phyloP scores from a whole-genome alignment of 2,113 vertebrate species.

The Gymnorhina tibicen region DNA sequence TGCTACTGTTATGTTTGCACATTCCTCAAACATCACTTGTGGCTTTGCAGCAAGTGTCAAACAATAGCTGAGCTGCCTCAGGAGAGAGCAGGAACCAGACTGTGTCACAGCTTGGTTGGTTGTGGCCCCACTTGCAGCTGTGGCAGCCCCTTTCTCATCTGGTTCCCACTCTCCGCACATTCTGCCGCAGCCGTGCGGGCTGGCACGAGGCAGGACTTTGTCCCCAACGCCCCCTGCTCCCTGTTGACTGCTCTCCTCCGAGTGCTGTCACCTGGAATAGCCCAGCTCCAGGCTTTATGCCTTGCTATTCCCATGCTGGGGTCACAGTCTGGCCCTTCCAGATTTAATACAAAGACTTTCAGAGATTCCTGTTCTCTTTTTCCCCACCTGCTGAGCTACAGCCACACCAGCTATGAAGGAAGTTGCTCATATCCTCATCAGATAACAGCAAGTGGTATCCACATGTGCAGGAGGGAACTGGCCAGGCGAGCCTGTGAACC shows the following conservation, averaged over 20 bases:
- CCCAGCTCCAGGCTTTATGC: background rate
- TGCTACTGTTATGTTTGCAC: slow-evolving; percentile 59
- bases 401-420: slow-evolving; percentile 29
- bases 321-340: slow-evolving; percentile 24
- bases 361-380: slow-evolving; percentile 20
- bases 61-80: slow-evolving; percentile 57
- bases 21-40: slow-evolving; percentile 60
- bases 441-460: slow-evolving; percentile 45
- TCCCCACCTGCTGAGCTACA: slow-evolving; percentile 40
- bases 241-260: background rate
- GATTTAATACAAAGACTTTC: slow-evolving; percentile 33
- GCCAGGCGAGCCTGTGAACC: background rate
- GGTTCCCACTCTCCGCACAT: background rate
- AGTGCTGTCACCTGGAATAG: background rate
- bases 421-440: slow-evolving; percentile 53
- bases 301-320: background rate
- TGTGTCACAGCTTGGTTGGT: slow-evolving; percentile 30
- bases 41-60: slow-evolving; percentile 52
- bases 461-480: slow-evolving; percentile 9
- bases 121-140: slow-evolving; percentile 36
- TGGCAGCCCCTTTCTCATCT: slow-evolving; percentile 20
- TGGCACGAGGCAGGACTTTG: background rate
- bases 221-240: background rate
- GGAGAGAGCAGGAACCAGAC: slow-evolving; percentile 42
- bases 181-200: rapidly evolving